A percentile compares a stretch with the other conserved stretches of the same genome.
These are phyloP conservation scores for Eulemur rufifrons DNA, from an alignment of 2,113 vertebrate species.

Conservation along the genomic window DNA sequence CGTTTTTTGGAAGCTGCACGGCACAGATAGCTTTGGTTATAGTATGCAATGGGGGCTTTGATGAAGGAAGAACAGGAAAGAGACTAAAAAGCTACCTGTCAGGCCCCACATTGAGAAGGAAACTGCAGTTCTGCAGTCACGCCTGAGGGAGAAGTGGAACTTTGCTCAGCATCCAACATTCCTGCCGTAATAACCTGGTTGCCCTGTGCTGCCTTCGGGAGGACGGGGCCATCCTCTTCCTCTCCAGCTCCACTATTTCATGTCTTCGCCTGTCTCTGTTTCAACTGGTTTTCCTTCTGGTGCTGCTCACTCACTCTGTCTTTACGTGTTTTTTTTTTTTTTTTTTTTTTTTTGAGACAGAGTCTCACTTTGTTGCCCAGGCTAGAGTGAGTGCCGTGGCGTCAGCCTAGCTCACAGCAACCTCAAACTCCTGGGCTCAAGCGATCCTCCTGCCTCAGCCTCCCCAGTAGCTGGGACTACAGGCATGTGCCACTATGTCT, in stretches of 20 bases:
- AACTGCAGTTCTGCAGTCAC: accelerated
- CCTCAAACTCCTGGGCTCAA: no score
- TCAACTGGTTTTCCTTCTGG: background rate
- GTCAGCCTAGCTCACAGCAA: no score
- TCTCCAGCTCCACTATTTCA: background rate
- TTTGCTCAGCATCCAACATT: accelerated
- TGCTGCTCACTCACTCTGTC: background rate
- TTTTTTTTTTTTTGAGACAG: no score
- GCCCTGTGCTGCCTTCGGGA: background rate
- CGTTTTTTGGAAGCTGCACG: background rate
- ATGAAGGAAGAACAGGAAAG: background rate
- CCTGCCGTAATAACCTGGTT: background rate
- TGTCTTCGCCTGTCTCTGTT: background rate
- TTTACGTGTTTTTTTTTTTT: background rate
- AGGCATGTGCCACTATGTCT: no score
- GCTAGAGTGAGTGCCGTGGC: no score
- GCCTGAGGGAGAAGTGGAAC: background rate
- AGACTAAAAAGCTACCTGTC: background rate
- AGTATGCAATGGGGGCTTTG: background rate
- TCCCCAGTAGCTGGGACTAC: no score
- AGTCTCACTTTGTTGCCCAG: no score
- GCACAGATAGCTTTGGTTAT: background rate
- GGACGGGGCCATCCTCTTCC: background rate
- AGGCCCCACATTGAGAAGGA: background rate
- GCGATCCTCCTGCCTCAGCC: no score